Percentiles rank a stretch among this genome's conserved stretches.
These are phyloP conservation scores for Pocillopora meandrina DNA, from an alignment of 92 coral and sea anemone species.

Conservation along the genomic window DNA sequence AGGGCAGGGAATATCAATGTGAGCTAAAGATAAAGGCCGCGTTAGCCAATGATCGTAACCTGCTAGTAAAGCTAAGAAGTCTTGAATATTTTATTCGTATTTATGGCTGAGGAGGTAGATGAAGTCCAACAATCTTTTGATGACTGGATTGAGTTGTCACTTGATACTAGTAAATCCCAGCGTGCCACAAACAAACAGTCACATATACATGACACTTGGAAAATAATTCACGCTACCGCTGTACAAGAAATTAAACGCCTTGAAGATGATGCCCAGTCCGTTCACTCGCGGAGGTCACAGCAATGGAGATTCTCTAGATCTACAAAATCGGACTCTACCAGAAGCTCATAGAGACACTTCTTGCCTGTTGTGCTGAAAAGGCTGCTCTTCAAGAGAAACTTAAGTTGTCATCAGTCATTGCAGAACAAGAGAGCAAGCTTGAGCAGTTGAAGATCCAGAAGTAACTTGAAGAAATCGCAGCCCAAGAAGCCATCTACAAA, in stretches of 20 bases:
- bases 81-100: constrained; percentile 4
- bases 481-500: constrained; percentile 24
- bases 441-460: constrained; percentile 19
- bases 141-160: constrained; percentile 36
- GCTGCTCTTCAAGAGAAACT: constrained; percentile 30
- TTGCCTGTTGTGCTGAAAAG: not conserved
- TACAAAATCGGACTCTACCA: not conserved
- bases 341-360: constrained; percentile 21
- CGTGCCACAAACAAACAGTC: not conserved
- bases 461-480: constrained; percentile 35
- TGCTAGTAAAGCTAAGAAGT: not conserved
- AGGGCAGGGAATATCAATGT: constrained; percentile 21
- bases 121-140: constrained; percentile 31
- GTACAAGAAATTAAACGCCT: constrained; percentile 6
- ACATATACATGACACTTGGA: too few relatives aligned
- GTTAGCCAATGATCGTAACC: constrained; percentile 11
- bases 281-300: constrained; percentile 19
- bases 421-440: not conserved
- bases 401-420: constrained; percentile 20
- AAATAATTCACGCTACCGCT: too few relatives aligned
- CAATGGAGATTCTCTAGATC: constrained; percentile 11
- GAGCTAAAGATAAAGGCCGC: constrained; percentile 13
- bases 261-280: constrained; percentile 18
- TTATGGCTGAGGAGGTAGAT: constrained; percentile 13
- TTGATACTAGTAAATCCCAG: constrained; percentile 3